These are phyloP conservation scores for Scaptomyza flava DNA, from an alignment of 2,888 invertebrate species.

Conservation along the genomic window DNA sequence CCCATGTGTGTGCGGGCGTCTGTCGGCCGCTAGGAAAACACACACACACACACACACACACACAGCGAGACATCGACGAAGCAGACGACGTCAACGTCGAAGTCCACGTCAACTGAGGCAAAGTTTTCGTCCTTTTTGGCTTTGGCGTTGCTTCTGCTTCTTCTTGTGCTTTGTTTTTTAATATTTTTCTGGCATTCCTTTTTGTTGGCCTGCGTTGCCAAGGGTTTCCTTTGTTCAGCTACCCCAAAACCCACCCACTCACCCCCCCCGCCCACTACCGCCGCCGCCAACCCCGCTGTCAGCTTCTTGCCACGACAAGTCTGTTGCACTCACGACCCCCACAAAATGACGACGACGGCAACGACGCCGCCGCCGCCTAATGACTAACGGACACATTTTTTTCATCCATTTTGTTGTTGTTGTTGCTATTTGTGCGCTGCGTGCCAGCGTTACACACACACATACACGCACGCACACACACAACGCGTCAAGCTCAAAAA, in stretches of 20 bases:
- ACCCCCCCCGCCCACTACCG: background rate
- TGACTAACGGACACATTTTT: slow-evolving; percentile 74
- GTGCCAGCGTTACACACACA: slow-evolving; percentile 48
- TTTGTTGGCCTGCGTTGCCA: slow-evolving; percentile 82
- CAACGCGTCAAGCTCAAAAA: background rate
- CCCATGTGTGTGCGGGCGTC: slow-evolving; percentile 24
- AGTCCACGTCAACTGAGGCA: slow-evolving; percentile 20
- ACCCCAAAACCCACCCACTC: slow-evolving; percentile 4
- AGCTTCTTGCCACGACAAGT: slow-evolving; percentile 56
- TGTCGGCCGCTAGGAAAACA: slow-evolving; percentile 1
- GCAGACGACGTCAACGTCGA: slow-evolving; percentile 51
- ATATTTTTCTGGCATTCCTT: slow-evolving; percentile 59
- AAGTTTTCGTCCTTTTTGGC: slow-evolving; percentile 43
- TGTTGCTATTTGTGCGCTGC: slow-evolving; percentile 61
- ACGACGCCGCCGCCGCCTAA: slow-evolving; percentile 56
- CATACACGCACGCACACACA: background rate
- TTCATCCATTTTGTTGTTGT: slow-evolving; percentile 23
- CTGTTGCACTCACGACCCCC: slow-evolving; percentile 78
- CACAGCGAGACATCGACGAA: slow-evolving; percentile 41
- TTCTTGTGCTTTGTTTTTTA: slow-evolving; percentile 18
- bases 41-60: slow-evolving; percentile 37
- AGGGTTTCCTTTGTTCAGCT: slow-evolving; percentile 82
- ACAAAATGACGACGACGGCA: slow-evolving; percentile 36
- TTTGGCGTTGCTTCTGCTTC: slow-evolving; percentile 26
- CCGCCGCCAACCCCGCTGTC: background rate